phyloP scores from a whole-genome alignment of 2,888 invertebrate genomes.

The Orthonevra nobilis region DNA sequence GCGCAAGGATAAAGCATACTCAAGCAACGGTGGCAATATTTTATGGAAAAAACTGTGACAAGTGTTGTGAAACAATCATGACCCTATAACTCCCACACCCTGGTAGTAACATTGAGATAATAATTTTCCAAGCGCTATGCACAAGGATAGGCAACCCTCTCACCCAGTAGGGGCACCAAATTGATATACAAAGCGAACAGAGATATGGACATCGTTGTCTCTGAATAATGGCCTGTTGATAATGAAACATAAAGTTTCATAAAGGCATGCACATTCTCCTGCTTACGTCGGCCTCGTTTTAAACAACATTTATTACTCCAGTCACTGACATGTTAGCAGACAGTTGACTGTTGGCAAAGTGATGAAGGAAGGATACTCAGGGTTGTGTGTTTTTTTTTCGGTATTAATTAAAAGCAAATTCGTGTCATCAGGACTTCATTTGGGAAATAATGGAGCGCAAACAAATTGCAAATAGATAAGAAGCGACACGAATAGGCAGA shows the following conservation, averaged over 20 bases:
- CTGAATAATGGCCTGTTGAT: constrained; percentile 54
- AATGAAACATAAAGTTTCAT: constrained; percentile 59
- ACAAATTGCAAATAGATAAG: neutral
- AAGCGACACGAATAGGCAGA: neutral
- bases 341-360: neutral
- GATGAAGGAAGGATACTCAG: neutral
- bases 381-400: neutral
- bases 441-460: constrained; percentile 31
- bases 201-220: constrained; percentile 46
- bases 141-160: constrained; percentile 23
- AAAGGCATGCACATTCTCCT: constrained; percentile 18
- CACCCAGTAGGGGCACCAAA: constrained; percentile 11
- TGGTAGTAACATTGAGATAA: constrained; percentile 3
- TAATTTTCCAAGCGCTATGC: constrained; percentile 38
- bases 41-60: constrained; percentile 29
- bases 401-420: constrained; percentile 60
- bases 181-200: constrained; percentile 6
- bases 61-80: constrained; percentile 18
- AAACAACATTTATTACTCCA: constrained; percentile 38
- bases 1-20: neutral
- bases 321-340: constrained; percentile 32
- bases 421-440: constrained; percentile 11
- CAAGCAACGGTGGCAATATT: constrained; percentile 24
- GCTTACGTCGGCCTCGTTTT: constrained; percentile 25
- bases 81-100: constrained; percentile 32